A percentile compares a stretch with the other conserved stretches of the same genome.
These are phyloP conservation scores for Numenius phaeopus DNA, from an alignment of 2,797 vertebrate species.

Conservation along the genomic window DNA sequence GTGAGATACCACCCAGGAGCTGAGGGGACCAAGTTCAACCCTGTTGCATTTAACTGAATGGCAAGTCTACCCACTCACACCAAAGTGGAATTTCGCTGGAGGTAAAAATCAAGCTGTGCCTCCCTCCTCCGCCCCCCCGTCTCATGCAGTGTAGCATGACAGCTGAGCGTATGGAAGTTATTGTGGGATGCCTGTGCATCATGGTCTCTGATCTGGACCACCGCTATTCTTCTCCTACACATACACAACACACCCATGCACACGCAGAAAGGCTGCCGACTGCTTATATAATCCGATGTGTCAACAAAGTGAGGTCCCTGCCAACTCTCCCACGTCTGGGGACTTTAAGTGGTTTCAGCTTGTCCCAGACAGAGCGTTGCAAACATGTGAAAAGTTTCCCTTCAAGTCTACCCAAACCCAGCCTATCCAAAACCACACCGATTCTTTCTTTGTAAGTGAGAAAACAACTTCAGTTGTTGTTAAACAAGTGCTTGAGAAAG, in stretches of 20 bases:
- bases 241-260: slow-evolving; percentile 28
- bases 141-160: slow-evolving; percentile 14
- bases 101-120: slow-evolving; percentile 20
- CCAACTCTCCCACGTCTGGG: slow-evolving; percentile 44
- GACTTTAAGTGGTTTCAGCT: slow-evolving; percentile 11
- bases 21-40: background rate
- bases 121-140: background rate
- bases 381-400: slow-evolving; percentile 23
- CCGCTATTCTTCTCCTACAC: slow-evolving; percentile 46
- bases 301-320: slow-evolving; percentile 48
- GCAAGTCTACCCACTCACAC: background rate
- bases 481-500: background rate
- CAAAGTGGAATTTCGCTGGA: slow-evolving; percentile 3
- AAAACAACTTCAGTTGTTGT: slow-evolving; percentile 22
- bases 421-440: background rate
- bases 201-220: slow-evolving; percentile 31
- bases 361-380: slow-evolving; percentile 1
- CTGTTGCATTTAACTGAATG: background rate
- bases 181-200: slow-evolving; percentile 50
- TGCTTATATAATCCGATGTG: slow-evolving; percentile 48
- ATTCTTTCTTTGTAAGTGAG: background rate
- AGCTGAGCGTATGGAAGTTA: slow-evolving; percentile 24
- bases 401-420: background rate
- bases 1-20: background rate
- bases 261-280: background rate